A percentile compares a stretch with the other conserved stretches of the same genome.
Conservation (phyloP, 1,140 invertebrate genomes). For the Pseudomyrmex cubaensis region DNA sequence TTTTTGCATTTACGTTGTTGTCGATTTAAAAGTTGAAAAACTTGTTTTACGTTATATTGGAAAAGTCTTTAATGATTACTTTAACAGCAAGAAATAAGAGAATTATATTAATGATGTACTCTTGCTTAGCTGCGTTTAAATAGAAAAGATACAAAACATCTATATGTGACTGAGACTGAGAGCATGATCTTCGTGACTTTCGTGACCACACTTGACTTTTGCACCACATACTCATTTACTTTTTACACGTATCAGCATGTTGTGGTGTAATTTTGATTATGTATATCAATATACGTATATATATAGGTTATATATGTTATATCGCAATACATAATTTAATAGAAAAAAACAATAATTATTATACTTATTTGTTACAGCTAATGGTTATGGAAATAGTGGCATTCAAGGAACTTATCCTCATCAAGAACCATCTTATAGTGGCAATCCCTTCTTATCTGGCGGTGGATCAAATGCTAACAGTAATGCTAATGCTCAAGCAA, state of each 20-base stretch:
- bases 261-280: too few species aligned
- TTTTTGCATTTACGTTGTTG: background rate
- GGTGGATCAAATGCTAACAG: slow-evolving; percentile 51
- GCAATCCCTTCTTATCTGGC: slow-evolving; percentile 62
- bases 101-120: background rate
- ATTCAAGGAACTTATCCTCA: background rate
- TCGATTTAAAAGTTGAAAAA: background rate
- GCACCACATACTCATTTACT: background rate
- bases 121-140: background rate
- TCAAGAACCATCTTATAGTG: slow-evolving; percentile 16
- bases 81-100: background rate
- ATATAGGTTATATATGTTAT: background rate
- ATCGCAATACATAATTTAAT: background rate
- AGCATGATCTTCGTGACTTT: slow-evolving; percentile 29
- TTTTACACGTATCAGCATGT: background rate
- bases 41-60: background rate
- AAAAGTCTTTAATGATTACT: background rate
- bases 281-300: background rate
- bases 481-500: slow-evolving; percentile 41
- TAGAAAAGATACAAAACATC: background rate
- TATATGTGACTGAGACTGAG: slow-evolving; percentile 43
- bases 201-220: background rate
- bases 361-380: slow-evolving; percentile 39
- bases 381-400: background rate
- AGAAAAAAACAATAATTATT: background rate